Evolutionary conservation across 1,140 invertebrate species (phyloP), one percentile per base, ranked within the genome.

Genomic region (Lasioglossum albipes): DNA sequence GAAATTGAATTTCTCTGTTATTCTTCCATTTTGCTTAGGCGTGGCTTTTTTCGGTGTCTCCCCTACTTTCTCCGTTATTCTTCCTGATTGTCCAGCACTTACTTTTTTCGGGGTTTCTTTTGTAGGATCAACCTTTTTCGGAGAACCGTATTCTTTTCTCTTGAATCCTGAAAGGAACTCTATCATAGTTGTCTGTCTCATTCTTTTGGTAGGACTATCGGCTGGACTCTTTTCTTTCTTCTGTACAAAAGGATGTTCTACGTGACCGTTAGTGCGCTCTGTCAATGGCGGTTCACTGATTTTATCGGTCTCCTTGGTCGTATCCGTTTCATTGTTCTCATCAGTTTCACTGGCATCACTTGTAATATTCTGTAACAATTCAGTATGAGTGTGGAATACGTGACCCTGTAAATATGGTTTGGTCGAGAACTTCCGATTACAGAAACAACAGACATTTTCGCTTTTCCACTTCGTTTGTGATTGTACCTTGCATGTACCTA

Each of bases 131-230:
- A 52, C 13, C 7, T 64, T 5, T 4, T 72, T 9, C 2, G n/a
- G 18, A 59, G 20, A 59, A n/a, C 0, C 18, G 18, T 0, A 1
- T 54, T 16, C 52, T 54, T 16, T 20, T 54, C 3, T 54, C 6
- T 2, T 20, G 3, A 1, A 2, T 74, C 73, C 20, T 31, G 62
- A 31, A 22, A 82, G 18, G 9, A 68, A 86, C 54, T 86, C 84
- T 0, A 13, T 57, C 36, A 83, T 54, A 54, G 69, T 74, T 7
- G 72, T 73, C 16, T 86, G 84, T 2, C 73, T 77, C 62, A 83
- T 41, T 61, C 22, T 79, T 61, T 83, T 83, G 41, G 18, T 10
- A 52, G 7, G 22, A 54, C 13, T 16, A 6, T 7, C 2, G 12
- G n/a, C n/a, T 13, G 12, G 12, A 49, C 5, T 49, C 0, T 68